phyloP scores from a whole-genome alignment of 2,888 invertebrate genomes.

The Unio delphinus region DNA sequence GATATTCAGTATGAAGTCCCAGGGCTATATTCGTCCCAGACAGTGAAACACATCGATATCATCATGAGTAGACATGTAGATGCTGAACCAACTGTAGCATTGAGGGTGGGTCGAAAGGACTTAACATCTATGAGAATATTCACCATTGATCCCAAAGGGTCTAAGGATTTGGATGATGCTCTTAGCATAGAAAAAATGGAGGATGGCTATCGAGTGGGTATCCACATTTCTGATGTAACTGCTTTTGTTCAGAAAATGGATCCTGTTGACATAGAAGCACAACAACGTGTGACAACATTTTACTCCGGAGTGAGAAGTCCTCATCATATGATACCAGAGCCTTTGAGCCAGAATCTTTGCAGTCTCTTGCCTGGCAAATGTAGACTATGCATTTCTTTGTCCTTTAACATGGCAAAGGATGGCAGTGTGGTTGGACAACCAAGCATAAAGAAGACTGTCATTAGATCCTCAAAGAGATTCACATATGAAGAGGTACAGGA shows the following conservation, averaged over 20 bases:
- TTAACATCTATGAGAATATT: slow-evolving; percentile 15
- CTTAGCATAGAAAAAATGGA: slow-evolving; percentile 14
- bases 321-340: slow-evolving; percentile 33
- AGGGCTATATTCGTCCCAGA: slow-evolving; percentile 17
- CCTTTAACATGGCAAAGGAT: slow-evolving; percentile 17
- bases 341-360: slow-evolving; percentile 17
- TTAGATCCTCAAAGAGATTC: slow-evolving; percentile 15
- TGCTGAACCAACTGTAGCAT: not conserved
- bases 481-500: slow-evolving; percentile 22
- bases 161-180: slow-evolving; percentile 39
- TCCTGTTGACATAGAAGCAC: slow-evolving; percentile 28
- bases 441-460: slow-evolving; percentile 16
- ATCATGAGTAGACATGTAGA: slow-evolving; percentile 9
- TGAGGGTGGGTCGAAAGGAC: slow-evolving; percentile 9
- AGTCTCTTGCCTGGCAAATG: slow-evolving; percentile 25
- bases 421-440: slow-evolving; percentile 5
- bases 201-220: slow-evolving; percentile 21
- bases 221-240: slow-evolving; percentile 40
- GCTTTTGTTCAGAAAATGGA: slow-evolving; percentile 14
- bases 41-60: slow-evolving; percentile 16
- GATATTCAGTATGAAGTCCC: slow-evolving; percentile 35
- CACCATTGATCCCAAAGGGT: slow-evolving; percentile 35
- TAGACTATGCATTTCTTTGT: slow-evolving; percentile 31
- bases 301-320: slow-evolving; percentile 21
- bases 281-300: slow-evolving; percentile 21